Percentiles rank a stretch among this genome's conserved stretches.
phyloP scores from a whole-genome alignment of 2,797 vertebrate species.

The Phalloptychus januarius region DNA sequence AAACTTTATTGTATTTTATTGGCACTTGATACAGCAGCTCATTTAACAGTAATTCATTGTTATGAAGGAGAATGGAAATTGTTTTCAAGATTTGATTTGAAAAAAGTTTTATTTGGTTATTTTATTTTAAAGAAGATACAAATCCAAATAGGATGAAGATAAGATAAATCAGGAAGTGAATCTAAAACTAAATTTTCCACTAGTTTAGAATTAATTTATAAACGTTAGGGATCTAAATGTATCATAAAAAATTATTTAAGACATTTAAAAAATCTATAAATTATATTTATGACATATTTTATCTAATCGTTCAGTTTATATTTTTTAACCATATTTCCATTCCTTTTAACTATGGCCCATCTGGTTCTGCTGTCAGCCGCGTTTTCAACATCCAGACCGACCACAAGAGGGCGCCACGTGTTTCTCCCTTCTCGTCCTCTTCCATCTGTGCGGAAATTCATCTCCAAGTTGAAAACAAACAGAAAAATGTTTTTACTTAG shows the following conservation, averaged over 20 bases:
- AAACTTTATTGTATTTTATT: not conserved
- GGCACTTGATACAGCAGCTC: not conserved
- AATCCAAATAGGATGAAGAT: not conserved
- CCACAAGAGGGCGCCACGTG: conserved; percentile 44
- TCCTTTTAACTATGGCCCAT: not conserved
- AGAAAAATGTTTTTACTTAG: not conserved
- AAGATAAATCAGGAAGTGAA: not conserved
- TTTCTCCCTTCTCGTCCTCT: not conserved
- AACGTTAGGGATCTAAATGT: not conserved
- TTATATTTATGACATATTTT: not conserved
- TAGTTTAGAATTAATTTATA: not conserved
- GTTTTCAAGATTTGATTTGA: not conserved
- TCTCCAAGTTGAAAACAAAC: conserved; percentile 19
- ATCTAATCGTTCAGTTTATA: not conserved
- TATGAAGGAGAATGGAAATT: not conserved
- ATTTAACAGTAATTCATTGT: not conserved
- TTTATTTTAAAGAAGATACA: not conserved
- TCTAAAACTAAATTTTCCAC: too few species aligned
- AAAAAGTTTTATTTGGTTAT: not conserved
- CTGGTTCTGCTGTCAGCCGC: not conserved
- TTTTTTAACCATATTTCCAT: not conserved
- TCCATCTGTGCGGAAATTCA: conserved; percentile 6
- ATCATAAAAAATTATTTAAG: too few species aligned
- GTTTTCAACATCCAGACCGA: not conserved
- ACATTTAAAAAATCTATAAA: too few species aligned